These are phyloP conservation scores for Harpalus rufipes DNA, from an alignment of 2,888 invertebrate genomes.

Conservation along the genomic window DNA sequence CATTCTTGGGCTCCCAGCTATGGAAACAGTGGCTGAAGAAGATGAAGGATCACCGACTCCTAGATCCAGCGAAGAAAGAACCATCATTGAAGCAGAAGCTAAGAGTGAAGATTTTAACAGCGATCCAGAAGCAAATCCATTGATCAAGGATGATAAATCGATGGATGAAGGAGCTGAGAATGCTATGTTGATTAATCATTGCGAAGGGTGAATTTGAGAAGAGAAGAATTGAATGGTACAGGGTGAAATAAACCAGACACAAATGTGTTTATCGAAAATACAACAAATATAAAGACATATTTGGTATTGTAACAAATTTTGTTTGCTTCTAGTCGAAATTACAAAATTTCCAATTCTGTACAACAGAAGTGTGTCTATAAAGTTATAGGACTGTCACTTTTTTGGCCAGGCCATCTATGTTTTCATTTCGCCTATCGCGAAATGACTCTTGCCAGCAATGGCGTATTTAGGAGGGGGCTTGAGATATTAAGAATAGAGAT, in stretches of 20 bases:
- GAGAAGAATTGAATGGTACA: background rate
- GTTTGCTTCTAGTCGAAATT: background rate
- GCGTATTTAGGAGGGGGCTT: too few species aligned
- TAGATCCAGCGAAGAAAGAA: slow-evolving; percentile 75
- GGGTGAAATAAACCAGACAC: background rate
- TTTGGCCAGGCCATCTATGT: too few species aligned
- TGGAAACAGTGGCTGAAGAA: slow-evolving; percentile 77
- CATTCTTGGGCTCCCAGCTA: slow-evolving; percentile 71
- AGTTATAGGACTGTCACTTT: too few species aligned
- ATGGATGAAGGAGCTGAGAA: slow-evolving; percentile 74
- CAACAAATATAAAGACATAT: background rate
- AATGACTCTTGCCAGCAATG: too few species aligned
- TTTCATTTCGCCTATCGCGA: too few species aligned
- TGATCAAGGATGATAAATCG: slow-evolving; percentile 73
- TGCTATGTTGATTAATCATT: slow-evolving; percentile 73
- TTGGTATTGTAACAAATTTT: background rate
- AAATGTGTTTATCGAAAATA: background rate
- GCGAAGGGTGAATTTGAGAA: slow-evolving; percentile 67
- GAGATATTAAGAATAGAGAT: too few species aligned
- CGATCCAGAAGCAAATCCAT: slow-evolving; percentile 72
- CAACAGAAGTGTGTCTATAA: too few species aligned
- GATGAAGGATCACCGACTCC: slow-evolving; percentile 76
- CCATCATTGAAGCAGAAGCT: slow-evolving; percentile 73
- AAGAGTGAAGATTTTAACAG: slow-evolving; percentile 67
- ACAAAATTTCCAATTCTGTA: background rate